These are phyloP conservation scores for Chaetorhynchus papuensis DNA, from an alignment of 2,113 vertebrate species.

Conservation along the genomic window DNA sequence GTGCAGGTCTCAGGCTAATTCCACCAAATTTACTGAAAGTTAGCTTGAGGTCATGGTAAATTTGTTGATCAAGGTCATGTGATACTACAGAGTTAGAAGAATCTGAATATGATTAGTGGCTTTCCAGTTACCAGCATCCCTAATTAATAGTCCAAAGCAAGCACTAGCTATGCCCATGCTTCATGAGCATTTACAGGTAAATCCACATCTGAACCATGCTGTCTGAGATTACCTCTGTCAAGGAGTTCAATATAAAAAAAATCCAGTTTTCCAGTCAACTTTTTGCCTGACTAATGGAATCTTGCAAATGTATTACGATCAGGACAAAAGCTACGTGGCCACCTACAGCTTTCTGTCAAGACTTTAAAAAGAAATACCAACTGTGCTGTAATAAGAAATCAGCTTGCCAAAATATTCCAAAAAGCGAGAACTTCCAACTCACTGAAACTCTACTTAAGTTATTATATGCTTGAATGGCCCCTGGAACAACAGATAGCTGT, in stretches of 20 bases:
- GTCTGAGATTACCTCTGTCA: neutral
- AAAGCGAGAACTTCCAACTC: conserved; percentile 61
- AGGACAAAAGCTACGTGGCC: conserved; percentile 19
- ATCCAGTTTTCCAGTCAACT: neutral
- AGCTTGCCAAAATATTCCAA: conserved; percentile 56
- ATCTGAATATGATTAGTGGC: neutral
- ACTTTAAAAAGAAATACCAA: conserved; percentile 52
- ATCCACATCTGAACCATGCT: neutral
- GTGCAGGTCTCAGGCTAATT: neutral
- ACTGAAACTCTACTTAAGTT: conserved; percentile 67
- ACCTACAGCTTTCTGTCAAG: conserved; percentile 59
- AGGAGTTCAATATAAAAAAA: neutral
- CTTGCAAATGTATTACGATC: neutral
- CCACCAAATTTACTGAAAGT: neutral
- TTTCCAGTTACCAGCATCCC: neutral
- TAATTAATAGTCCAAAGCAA: neutral
- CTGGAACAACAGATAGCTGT: conserved; percentile 66
- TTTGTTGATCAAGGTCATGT: neutral
- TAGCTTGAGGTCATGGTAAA: neutral
- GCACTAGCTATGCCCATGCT: neutral
- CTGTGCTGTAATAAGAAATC: conserved; percentile 64
- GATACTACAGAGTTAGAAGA: neutral
- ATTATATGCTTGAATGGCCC: conserved; percentile 67
- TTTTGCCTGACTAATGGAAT: neutral
- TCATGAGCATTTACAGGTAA: neutral